Evolutionary conservation across 2,113 vertebrate species (phyloP).

Genomic region (Cheirogaleus medius): DNA sequence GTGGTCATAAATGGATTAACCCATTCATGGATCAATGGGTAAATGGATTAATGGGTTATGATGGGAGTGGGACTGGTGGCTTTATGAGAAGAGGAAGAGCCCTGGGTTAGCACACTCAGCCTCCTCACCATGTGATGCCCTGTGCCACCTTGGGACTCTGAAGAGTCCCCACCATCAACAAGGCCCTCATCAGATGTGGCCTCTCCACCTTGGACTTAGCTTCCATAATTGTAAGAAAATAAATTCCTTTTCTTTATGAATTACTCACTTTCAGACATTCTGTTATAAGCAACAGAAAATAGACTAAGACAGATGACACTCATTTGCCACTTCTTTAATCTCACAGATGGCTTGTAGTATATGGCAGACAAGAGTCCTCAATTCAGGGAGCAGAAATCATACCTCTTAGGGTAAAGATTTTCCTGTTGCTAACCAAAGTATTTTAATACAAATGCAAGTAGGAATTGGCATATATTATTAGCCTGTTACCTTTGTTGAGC

Average conservation of each 20-base stretch:
- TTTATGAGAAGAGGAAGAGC: background rate
- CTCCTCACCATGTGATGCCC: background rate
- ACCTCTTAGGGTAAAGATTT: background rate
- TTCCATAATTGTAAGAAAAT: background rate
- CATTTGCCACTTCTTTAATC: background rate
- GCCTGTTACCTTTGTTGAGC: background rate
- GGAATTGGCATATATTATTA: background rate
- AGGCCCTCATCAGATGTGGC: background rate
- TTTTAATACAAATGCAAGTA: constrained; percentile 12
- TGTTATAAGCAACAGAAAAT: background rate
- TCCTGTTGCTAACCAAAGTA: background rate
- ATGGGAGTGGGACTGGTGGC: background rate
- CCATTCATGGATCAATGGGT: background rate
- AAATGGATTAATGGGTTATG: background rate
- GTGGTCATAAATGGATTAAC: background rate
- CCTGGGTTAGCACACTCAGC: background rate
- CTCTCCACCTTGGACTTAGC: background rate
- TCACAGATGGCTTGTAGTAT: background rate
- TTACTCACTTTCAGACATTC: background rate
- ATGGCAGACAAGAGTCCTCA: background rate
- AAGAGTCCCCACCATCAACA: background rate
- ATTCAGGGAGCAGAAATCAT: background rate
- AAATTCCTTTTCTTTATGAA: background rate
- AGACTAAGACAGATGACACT: background rate
- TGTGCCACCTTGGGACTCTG: background rate